phyloP scores from a whole-genome alignment of 2,888 invertebrate species.

The Linnaemya tessellans region DNA sequence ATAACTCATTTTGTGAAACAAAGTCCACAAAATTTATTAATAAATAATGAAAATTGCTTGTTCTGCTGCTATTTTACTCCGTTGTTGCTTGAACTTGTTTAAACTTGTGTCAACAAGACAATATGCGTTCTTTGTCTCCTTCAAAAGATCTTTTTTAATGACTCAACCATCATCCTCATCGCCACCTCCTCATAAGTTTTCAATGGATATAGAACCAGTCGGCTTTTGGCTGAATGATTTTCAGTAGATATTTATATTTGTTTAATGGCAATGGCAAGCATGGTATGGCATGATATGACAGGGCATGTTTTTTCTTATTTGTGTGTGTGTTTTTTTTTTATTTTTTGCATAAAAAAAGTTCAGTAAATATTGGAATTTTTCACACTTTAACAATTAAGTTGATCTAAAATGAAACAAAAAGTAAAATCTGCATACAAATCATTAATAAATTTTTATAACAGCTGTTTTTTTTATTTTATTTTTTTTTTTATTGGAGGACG shows the following conservation, averaged over 20 bases:
- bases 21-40: conserved; percentile 55
- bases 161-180: conserved; percentile 45
- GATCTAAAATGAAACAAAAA: conserved; percentile 17
- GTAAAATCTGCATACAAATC: conserved; percentile 37
- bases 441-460: conserved; percentile 59
- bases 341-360: conserved; percentile 14
- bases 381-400: conserved; percentile 69
- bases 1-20: conserved; percentile 11
- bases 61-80: conserved; percentile 26
- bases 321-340: conserved; percentile 39
- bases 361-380: conserved; percentile 65
- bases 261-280: conserved; percentile 31
- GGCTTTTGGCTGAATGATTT: conserved; percentile 33
- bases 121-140: conserved; percentile 63
- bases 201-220: neutral
- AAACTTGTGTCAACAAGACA: conserved; percentile 54
- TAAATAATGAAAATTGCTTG: conserved; percentile 48
- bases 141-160: conserved; percentile 52
- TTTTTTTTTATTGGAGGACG: neutral
- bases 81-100: conserved; percentile 44
- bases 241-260: conserved; percentile 18
- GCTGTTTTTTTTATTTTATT: conserved; percentile 7
- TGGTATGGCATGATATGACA: conserved; percentile 15
- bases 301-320: no score
- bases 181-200: conserved; percentile 15